These are phyloP conservation scores for Eurytoma californica DNA, from an alignment of 2,888 invertebrate genomes.

Conservation along the genomic window DNA sequence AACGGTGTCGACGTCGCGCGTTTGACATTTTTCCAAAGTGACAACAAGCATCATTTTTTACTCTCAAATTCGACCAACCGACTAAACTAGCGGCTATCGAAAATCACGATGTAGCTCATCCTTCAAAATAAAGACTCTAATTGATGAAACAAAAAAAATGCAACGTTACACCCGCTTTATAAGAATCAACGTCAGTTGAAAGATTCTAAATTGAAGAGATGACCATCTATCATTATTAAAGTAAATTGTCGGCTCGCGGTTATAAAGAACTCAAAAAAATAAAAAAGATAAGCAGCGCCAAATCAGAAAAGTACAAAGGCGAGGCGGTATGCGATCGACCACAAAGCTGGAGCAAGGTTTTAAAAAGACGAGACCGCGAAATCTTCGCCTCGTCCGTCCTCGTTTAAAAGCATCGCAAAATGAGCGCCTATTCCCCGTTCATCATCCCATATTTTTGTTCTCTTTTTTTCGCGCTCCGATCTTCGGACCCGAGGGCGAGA, in stretches of 20 bases:
- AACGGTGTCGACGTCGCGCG: background rate
- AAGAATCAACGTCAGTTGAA: background rate
- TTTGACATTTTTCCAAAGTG: too few species aligned
- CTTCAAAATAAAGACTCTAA: background rate
- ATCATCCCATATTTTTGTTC: conserved; percentile 26
- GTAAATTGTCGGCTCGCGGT: conserved; percentile 12
- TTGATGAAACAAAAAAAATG: background rate
- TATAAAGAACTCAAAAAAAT: background rate
- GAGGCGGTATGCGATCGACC: background rate
- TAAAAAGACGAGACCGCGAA: conserved; percentile 21
- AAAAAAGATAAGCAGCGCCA: background rate
- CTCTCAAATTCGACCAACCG: too few species aligned
- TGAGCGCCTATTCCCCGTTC: conserved; percentile 12
- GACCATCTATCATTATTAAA: conserved; percentile 25
- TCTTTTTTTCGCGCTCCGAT: background rate
- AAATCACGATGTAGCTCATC: background rate
- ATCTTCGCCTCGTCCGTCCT: conserved; percentile 5
- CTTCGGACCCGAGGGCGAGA: conserved; percentile 7
- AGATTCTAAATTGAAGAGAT: background rate
- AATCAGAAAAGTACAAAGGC: conserved; percentile 22
- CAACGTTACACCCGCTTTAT: too few species aligned
- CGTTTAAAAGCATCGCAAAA: conserved; percentile 22
- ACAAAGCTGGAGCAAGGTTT: conserved; percentile 15
- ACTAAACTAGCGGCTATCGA: too few species aligned
- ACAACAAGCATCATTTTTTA: too few species aligned